These are phyloP conservation scores for Lasiurus borealis DNA, from an alignment of 2,113 vertebrate species.

Conservation along the genomic window DNA sequence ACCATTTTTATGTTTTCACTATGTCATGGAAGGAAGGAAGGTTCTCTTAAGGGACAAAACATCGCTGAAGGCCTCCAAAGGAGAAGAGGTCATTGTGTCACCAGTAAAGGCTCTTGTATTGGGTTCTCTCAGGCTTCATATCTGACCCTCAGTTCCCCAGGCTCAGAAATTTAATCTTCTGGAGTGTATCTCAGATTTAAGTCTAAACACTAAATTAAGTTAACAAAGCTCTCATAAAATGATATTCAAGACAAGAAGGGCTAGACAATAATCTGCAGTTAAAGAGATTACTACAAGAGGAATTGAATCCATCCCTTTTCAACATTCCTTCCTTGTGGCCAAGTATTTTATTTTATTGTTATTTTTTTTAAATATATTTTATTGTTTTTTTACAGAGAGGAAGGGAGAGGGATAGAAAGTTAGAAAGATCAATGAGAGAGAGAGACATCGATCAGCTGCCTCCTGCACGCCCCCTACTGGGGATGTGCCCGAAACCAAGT, in stretches of 20 bases:
- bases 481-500: no score
- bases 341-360: not conserved
- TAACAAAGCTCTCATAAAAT: not conserved
- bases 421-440: no score
- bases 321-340: not conserved
- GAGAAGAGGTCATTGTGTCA: slow-evolving; percentile 57
- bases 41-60: not conserved
- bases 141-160: not conserved
- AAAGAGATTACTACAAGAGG: not conserved
- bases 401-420: no score
- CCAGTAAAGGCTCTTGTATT: not conserved
- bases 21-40: not conserved
- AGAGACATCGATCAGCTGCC: no score
- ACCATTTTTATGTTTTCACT: slow-evolving; percentile 44
- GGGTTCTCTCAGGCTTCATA: not conserved
- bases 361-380: no score
- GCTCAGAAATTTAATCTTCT: slow-evolving; percentile 17
- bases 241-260: slow-evolving; percentile 32
- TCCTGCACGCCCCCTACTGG: no score
- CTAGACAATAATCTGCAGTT: slow-evolving; percentile 7
- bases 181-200: not conserved
- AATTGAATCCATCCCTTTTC: not conserved
- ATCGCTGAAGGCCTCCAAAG: not conserved
- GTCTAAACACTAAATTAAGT: not conserved
- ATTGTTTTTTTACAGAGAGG: no score